phyloP scores from a whole-genome alignment of 2,113 vertebrate species.

The Nestor notabilis region DNA sequence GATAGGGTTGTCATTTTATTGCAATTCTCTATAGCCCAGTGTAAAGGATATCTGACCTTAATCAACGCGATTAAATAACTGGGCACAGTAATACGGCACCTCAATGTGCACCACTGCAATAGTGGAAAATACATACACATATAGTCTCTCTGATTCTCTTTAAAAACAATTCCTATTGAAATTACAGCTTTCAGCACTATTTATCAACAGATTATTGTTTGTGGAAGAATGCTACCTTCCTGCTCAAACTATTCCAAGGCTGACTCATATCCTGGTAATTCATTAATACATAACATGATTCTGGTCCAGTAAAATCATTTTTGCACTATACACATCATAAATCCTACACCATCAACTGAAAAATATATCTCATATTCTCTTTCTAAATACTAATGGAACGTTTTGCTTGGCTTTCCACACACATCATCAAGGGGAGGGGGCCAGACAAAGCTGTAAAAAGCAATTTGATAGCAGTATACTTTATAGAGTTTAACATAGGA shows the following conservation, averaged over 20 bases:
- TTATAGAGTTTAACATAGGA: background rate
- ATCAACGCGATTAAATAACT: background rate
- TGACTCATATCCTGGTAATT: conserved; percentile 69
- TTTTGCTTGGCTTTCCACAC: conserved; percentile 52
- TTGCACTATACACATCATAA: conserved; percentile 14
- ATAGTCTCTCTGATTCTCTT: background rate
- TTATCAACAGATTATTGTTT: conserved; percentile 61
- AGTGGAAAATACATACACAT: background rate
- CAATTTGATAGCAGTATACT: background rate
- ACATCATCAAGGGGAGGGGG: background rate
- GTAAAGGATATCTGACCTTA: background rate
- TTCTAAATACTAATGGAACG: conserved; percentile 27
- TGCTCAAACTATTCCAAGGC: conserved; percentile 50
- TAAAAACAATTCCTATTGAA: conserved; percentile 63
- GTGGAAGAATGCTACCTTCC: conserved; percentile 59
- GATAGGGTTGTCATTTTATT: background rate
- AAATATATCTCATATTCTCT: conserved; percentile 32
- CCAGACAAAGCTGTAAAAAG: conserved; percentile 14
- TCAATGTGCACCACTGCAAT: background rate
- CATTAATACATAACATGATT: conserved; percentile 56
- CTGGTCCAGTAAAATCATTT: conserved; percentile 20
- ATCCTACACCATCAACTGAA: conserved; percentile 28
- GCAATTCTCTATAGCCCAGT: background rate
- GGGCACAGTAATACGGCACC: background rate
- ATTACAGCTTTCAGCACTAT: conserved; percentile 42